Evolutionary conservation across 2,797 vertebrate genomes (phyloP).

Genomic region (Sardinella longiceps): DNA sequence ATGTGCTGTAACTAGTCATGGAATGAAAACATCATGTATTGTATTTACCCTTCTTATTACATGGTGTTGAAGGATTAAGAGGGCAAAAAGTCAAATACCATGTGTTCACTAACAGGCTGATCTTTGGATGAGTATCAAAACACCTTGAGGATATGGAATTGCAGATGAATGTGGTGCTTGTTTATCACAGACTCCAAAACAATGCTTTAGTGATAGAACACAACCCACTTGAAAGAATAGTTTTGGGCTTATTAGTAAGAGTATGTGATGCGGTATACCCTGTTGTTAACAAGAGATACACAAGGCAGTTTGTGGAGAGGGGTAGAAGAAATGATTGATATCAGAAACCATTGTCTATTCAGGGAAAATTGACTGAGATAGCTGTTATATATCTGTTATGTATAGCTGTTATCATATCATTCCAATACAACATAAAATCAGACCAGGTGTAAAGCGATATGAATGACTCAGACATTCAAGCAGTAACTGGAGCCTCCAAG

Average conservation of each 20-base stretch:
- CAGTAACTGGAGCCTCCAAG: background rate
- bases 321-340: too few species aligned
- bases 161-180: background rate
- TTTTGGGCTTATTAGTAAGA: too few species aligned
- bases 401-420: background rate
- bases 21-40: background rate
- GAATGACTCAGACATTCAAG: background rate
- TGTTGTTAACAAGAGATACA: too few species aligned
- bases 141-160: background rate
- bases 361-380: too few species aligned
- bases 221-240: background rate
- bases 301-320: too few species aligned
- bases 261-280: too few species aligned
- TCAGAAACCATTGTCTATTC: too few species aligned
- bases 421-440: background rate
- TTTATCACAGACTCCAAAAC: background rate
- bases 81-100: background rate
- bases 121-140: background rate
- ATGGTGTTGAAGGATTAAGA: background rate
- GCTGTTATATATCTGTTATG: too few species aligned
- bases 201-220: background rate
- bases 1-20: background rate
- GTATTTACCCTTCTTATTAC: background rate
- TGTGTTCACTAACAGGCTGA: background rate
- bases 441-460: background rate